Evolutionary conservation across 2,888 invertebrate genomes (phyloP).

Genomic region (Thyatira batis): DNA sequence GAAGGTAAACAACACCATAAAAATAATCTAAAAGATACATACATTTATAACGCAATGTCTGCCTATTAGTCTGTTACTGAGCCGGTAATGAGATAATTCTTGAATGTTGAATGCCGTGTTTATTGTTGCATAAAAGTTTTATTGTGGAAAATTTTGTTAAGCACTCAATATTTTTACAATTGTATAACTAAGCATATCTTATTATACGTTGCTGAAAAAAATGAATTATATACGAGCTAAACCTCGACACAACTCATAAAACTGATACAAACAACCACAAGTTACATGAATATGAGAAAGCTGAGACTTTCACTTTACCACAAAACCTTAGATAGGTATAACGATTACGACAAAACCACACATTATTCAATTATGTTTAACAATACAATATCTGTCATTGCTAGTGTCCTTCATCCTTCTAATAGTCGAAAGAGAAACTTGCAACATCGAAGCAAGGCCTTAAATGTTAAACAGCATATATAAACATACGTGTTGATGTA

Average conservation of each 20-base stretch:
- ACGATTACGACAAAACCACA: not conserved
- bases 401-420: not conserved
- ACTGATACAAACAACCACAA: not conserved
- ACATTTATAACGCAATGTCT: not conserved
- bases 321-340: not conserved
- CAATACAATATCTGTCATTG: not conserved
- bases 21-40: not conserved
- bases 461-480: not conserved
- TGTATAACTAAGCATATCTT: not conserved
- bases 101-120: not conserved
- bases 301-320: not conserved
- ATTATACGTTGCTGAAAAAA: not conserved
- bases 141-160: not conserved
- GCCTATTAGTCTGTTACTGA: not conserved
- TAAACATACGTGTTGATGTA: not conserved
- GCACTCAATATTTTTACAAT: not conserved
- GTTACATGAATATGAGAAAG: not conserved
- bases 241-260: not conserved
- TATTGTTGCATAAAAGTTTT: not conserved
- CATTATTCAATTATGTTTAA: not conserved
- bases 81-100: not conserved
- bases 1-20: not conserved
- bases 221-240: not conserved
- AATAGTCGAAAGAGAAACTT: not conserved
- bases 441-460: not conserved